phyloP scores from a whole-genome alignment of 2,113 vertebrate genomes.

The Delphinus delphis region DNA sequence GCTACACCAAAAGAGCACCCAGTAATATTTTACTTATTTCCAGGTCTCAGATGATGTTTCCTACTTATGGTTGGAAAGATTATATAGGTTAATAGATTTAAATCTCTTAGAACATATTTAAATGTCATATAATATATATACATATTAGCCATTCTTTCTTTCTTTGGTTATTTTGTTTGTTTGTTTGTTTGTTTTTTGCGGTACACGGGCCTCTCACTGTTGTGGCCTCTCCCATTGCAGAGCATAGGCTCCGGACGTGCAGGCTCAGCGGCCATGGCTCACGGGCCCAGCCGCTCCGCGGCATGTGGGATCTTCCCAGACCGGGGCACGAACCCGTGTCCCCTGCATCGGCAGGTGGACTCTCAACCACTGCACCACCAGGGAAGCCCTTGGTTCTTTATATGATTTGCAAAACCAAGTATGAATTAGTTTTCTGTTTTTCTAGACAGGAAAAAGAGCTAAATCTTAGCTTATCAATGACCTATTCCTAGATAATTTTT shows the following conservation, averaged over 20 bases:
- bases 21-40: not conserved
- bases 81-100: not conserved
- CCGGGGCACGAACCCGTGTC: too few species aligned
- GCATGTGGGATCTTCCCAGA: too few species aligned
- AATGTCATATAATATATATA: not conserved
- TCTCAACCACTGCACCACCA: too few species aligned
- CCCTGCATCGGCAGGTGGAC: too few species aligned
- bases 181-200: too few species aligned
- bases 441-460: not conserved
- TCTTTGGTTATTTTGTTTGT: not conserved
- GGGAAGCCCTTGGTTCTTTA: not conserved
- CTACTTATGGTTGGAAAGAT: not conserved
- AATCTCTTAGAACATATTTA: not conserved
- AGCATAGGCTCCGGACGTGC: too few species aligned
- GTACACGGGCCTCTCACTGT: too few species aligned
- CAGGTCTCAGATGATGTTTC: not conserved
- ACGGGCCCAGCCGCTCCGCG: too few species aligned
- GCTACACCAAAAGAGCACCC: accelerated
- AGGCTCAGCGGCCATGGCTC: too few species aligned
- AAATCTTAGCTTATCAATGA: not conserved
- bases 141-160: not conserved
- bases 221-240: too few species aligned
- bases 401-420: not conserved
- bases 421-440: not conserved
- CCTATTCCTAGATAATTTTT: not conserved